Conservation (phyloP, 1,140 invertebrate species). For the Zaprionus tsacasi region DNA sequence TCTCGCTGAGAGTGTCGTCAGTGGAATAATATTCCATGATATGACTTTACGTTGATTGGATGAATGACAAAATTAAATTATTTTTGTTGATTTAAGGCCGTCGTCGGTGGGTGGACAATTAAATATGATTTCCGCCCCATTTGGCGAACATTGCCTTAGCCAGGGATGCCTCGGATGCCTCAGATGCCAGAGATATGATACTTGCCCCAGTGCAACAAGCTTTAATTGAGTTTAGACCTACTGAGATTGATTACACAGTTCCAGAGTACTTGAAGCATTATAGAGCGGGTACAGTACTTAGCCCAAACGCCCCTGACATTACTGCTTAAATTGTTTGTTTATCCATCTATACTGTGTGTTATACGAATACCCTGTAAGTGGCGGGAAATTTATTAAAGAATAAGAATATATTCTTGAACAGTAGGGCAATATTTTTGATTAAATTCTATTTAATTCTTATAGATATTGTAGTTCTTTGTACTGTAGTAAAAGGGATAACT, state of each 20-base stretch:
- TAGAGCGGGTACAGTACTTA: background rate
- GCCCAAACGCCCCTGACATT: constrained; percentile 62
- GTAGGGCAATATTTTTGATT: too few relatives aligned
- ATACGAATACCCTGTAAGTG: background rate
- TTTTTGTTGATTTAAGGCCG: constrained; percentile 81
- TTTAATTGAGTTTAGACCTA: constrained; percentile 42
- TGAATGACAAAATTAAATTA: constrained; percentile 83
- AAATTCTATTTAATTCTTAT: too few relatives aligned
- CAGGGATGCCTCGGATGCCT: constrained; percentile 4
- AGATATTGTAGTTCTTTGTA: too few relatives aligned
- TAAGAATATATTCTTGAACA: too few relatives aligned
- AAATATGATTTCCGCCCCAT: constrained; percentile 75
- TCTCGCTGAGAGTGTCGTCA: constrained; percentile 7
- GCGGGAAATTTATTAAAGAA: too few relatives aligned
- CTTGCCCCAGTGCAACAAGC: background rate
- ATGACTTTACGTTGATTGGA: constrained; percentile 71
- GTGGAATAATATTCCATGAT: constrained; percentile 51
- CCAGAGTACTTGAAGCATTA: constrained; percentile 4
- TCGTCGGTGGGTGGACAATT: constrained; percentile 77
- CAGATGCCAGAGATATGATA: background rate
- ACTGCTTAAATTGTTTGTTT: constrained; percentile 30
- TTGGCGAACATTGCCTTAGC: constrained; percentile 24
- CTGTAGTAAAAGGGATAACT: too few relatives aligned
- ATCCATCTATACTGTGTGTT: background rate
- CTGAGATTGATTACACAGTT: constrained; percentile 4